phyloP scores from a whole-genome alignment of 92 coral and sea anemone species.

The Desmophyllum pertusum region DNA sequence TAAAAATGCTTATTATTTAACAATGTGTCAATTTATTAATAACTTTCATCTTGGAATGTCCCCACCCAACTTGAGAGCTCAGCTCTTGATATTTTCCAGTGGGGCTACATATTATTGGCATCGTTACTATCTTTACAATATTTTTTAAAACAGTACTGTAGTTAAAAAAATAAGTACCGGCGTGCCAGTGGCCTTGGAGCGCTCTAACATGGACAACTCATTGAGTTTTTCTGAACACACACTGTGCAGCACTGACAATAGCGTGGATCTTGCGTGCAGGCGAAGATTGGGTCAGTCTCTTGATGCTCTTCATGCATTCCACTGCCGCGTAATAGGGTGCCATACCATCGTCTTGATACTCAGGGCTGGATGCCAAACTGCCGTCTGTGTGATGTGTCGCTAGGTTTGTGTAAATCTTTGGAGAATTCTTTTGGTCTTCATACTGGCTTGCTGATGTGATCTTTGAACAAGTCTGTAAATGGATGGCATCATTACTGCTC shows the following conservation, averaged over 20 bases:
- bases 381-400: slow-evolving; percentile 63
- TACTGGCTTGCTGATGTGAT: slow-evolving; percentile 65
- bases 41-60: too few species aligned
- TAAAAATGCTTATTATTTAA: too few species aligned
- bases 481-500: slow-evolving; percentile 84
- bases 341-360: slow-evolving; percentile 60
- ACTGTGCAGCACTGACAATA: slow-evolving; percentile 81
- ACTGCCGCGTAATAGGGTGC: slow-evolving; percentile 78
- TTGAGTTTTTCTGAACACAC: slow-evolving; percentile 81
- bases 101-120: too few species aligned
- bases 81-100: too few species aligned
- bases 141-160: too few species aligned
- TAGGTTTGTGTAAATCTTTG: slow-evolving; percentile 60
- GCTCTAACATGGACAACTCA: slow-evolving; percentile 60
- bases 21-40: too few species aligned
- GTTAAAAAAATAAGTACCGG: slow-evolving; percentile 60
- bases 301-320: slow-evolving; percentile 64
- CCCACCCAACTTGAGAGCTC: too few species aligned
- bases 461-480: slow-evolving; percentile 64
- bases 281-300: slow-evolving; percentile 58
- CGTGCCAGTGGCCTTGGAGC: slow-evolving; percentile 75
- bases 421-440: slow-evolving; percentile 65
- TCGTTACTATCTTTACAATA: too few species aligned
- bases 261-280: slow-evolving; percentile 75
- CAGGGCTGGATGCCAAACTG: slow-evolving; percentile 73